Conservation (phyloP, 2,797 vertebrate species). For the Distichodus sexfasciatus region DNA sequence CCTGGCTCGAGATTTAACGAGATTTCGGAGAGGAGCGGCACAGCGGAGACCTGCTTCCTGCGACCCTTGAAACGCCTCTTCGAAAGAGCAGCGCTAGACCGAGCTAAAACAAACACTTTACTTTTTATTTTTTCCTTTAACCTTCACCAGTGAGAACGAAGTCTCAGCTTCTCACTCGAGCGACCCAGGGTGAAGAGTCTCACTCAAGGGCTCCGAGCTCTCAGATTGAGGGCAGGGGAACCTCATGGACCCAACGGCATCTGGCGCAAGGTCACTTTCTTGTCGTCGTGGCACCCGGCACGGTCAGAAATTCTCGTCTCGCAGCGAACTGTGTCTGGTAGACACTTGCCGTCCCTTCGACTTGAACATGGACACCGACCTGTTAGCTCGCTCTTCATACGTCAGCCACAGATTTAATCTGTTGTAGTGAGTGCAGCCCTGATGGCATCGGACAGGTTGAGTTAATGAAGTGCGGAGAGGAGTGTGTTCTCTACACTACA, state of each 20-base stretch:
- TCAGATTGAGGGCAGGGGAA: constrained; percentile 11
- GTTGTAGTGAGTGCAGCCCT: neutral
- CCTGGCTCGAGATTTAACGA: constrained; percentile 3
- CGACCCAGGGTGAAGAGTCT: constrained; percentile 13
- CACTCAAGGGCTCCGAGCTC: neutral
- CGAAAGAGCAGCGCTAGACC: neutral
- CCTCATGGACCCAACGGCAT: neutral
- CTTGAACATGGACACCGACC: no score
- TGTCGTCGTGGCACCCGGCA: no score
- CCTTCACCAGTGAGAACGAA: constrained; percentile 11
- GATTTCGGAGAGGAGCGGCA: neutral
- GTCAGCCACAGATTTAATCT: no score
- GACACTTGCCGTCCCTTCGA: no score
- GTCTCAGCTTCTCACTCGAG: neutral
- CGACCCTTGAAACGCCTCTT: no score
- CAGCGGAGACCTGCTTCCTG: no score
- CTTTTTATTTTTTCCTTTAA: neutral
- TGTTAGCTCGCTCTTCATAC: no score
- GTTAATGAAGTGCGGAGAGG: constrained; percentile 14
- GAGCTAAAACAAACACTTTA: neutral
- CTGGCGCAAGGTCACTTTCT: constrained; percentile 17
- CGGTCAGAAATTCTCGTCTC: no score
- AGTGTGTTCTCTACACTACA: neutral
- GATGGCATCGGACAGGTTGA: neutral
- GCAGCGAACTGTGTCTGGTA: no score